Evolutionary conservation across 2,888 invertebrate species (phyloP).

Genomic region (Scaptodrosophila latifasciaeformis): DNA sequence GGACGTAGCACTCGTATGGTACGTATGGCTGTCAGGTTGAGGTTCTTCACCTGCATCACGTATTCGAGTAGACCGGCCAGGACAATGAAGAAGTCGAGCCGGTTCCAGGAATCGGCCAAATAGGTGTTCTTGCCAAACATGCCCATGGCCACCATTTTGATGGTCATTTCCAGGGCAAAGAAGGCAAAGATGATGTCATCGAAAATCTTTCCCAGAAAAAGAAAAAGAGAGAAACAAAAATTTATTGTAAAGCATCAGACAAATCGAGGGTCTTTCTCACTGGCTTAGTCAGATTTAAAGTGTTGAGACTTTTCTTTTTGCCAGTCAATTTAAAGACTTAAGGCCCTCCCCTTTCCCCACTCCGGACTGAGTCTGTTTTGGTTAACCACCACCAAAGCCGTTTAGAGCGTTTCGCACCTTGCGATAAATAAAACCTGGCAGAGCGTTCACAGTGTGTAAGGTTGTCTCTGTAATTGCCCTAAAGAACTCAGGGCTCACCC

Average conservation of each 20-base stretch:
- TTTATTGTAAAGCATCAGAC: too few relatives aligned
- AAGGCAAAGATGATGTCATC: slow-evolving; percentile 99
- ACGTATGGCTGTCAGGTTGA: slow-evolving; percentile 98
- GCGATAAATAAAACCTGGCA: too few relatives aligned
- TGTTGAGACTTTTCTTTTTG: too few relatives aligned
- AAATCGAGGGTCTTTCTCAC: too few relatives aligned
- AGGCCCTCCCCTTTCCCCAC: too few relatives aligned
- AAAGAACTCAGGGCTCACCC: slow-evolving; percentile 1
- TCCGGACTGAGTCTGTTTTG: too few relatives aligned
- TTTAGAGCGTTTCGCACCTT: slow-evolving; percentile 52
- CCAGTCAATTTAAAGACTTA: too few relatives aligned
- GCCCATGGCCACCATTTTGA: slow-evolving; percentile 99
- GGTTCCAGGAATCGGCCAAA: slow-evolving; percentile 98
- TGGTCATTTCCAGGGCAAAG: slow-evolving; percentile 97
- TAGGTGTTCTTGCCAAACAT: slow-evolving; percentile 95
- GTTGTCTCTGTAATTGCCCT: slow-evolving; percentile 51
- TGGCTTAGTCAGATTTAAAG: too few relatives aligned
- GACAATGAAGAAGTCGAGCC: slow-evolving; percentile 98
- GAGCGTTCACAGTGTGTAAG: not conserved
- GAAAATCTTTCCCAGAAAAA: slow-evolving; percentile 83
- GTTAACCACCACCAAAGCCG: slow-evolving; percentile 52
- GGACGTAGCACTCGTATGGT: slow-evolving; percentile 98
- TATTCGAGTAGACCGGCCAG: slow-evolving; percentile 94
- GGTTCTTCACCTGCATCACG: slow-evolving; percentile 95
- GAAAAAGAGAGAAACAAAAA: too few relatives aligned